Evolutionary conservation across 2,797 vertebrate species (phyloP).

Genomic region (Xiphorhynchus erythropygius): DNA sequence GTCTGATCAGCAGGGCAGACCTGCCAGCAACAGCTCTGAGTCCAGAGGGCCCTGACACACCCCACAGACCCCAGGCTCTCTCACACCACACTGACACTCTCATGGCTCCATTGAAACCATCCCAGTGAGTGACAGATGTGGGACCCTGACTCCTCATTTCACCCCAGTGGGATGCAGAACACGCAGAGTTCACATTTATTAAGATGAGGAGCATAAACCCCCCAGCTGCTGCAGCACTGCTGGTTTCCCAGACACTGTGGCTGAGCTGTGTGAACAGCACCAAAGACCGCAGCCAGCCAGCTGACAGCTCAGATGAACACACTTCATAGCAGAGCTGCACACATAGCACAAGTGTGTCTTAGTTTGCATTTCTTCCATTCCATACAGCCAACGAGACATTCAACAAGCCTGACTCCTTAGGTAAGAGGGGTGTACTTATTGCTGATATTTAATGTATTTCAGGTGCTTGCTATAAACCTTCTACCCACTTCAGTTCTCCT

Average conservation of each 20-base stretch:
- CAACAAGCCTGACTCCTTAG: constrained; percentile 55
- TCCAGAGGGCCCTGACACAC: background rate
- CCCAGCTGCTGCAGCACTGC: constrained; percentile 2
- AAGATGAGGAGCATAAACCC: background rate
- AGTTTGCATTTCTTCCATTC: constrained; percentile 71
- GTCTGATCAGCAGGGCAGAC: background rate
- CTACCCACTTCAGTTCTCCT: constrained; percentile 32
- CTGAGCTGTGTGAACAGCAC: constrained; percentile 63
- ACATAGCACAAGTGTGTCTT: constrained; percentile 69
- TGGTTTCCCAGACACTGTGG: constrained; percentile 38
- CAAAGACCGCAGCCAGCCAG: constrained; percentile 58
- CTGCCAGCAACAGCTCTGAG: background rate
- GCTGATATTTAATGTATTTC: constrained; percentile 36
- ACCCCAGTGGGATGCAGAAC: background rate
- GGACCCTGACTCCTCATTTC: background rate
- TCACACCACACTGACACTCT: background rate
- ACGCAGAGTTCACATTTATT: background rate
- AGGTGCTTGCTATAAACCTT: constrained; percentile 28
- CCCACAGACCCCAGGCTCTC: background rate
- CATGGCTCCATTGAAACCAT: background rate
- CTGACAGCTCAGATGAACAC: constrained; percentile 69
- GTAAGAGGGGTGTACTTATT: constrained; percentile 30
- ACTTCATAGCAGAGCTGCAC: constrained; percentile 42
- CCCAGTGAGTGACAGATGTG: background rate
- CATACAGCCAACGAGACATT: constrained; percentile 72